These are phyloP conservation scores for Drymonia ruficornis DNA, from an alignment of 2,888 invertebrate genomes.

Conservation along the genomic window DNA sequence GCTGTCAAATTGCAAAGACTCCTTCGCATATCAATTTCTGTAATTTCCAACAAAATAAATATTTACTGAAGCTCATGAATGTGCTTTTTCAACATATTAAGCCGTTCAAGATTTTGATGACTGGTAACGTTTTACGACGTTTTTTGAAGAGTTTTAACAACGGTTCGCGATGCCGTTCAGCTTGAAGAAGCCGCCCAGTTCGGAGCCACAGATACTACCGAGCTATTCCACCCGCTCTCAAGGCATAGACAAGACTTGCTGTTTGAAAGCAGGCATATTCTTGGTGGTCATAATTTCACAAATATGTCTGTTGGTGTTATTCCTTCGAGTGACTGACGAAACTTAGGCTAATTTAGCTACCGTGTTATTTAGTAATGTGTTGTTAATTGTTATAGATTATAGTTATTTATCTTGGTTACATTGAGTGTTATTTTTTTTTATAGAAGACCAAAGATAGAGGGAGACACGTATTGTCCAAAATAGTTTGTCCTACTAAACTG, in stretches of 20 bases:
- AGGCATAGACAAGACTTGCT: slow-evolving; percentile 48
- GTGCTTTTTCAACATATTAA: too few species aligned
- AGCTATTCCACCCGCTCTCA: slow-evolving; percentile 27
- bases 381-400: slow-evolving; percentile 1
- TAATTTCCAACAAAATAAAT: too few species aligned
- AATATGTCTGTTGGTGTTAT: slow-evolving; percentile 45
- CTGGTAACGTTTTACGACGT: not conserved
- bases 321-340: slow-evolving; percentile 31
- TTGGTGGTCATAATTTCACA: slow-evolving; percentile 48
- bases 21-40: too few species aligned
- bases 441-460: too few species aligned
- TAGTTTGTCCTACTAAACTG: too few species aligned
- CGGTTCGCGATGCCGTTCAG: slow-evolving; percentile 21
- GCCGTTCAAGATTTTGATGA: too few species aligned
- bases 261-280: slow-evolving; percentile 45
- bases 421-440: not conserved
- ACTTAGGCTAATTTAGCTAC: not conserved
- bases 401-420: not conserved
- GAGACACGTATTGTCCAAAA: too few species aligned
- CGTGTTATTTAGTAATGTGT: not conserved
- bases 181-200: slow-evolving; percentile 40
- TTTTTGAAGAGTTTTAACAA: not conserved
- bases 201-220: slow-evolving; percentile 11
- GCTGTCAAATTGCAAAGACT: too few species aligned
- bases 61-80: too few species aligned